Evolutionary conservation across 1,140 invertebrate genomes (phyloP).

Genomic region (Drosophila auraria): DNA sequence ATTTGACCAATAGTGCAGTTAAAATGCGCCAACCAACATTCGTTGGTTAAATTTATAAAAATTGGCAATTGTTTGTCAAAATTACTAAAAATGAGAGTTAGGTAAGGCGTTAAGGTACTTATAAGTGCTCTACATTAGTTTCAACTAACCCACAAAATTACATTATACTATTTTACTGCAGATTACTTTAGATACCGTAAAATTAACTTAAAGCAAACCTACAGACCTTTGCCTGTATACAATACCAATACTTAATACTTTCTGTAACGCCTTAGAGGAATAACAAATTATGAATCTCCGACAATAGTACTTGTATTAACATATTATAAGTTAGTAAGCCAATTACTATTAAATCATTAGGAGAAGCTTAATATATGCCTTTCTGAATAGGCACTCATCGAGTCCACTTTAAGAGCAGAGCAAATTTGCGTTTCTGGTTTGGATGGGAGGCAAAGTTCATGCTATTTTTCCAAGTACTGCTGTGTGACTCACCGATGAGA

Average conservation of each 20-base stretch:
- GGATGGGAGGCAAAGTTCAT: conserved; percentile 3
- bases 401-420: not conserved
- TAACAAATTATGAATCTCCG: not conserved
- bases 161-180: too few relatives aligned
- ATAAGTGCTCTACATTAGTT: too few relatives aligned
- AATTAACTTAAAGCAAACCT: too few relatives aligned
- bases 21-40: too few relatives aligned
- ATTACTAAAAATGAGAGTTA: too few relatives aligned
- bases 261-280: too few relatives aligned
- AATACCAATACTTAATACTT: not conserved
- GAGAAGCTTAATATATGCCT: not conserved
- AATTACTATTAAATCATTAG: not conserved
- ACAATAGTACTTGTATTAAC: not conserved
- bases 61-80: too few relatives aligned
- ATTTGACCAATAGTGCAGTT: not conserved
- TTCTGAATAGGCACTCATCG: not conserved
- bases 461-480: not conserved
- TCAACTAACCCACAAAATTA: too few relatives aligned
- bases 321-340: not conserved
- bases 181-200: too few relatives aligned
- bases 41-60: too few relatives aligned
- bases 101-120: too few relatives aligned
- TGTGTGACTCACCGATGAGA: conserved; percentile 14
- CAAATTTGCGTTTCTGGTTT: conserved; percentile 11
- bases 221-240: too few relatives aligned